Evolutionary conservation across 2,888 invertebrate genomes (phyloP), one percentile per base, ranked within the genome.

Genomic region (Odontothrips loti): DNA sequence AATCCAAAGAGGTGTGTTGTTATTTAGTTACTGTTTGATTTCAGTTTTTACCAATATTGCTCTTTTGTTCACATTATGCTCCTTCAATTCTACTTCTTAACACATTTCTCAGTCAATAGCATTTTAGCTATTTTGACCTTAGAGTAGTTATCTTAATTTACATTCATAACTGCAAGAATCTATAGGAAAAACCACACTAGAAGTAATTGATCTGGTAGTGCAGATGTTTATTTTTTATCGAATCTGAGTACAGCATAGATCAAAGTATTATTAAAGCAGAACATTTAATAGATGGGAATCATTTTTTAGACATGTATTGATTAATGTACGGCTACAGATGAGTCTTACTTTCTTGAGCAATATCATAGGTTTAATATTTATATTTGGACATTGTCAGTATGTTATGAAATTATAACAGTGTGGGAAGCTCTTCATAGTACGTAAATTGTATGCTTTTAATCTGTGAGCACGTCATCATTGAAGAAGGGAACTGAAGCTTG

Each of bases 151-250:
- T 75, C 68, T 75, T 75, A 75, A 78, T 78, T 43, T 78, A 78
- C 78, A 79, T 81, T 63, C 58, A 43, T 68, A 63, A 43, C 34
- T 47, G 47, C 63, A 48, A 51, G n/a, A 29, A 80, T 63, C 47
- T 63, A 20, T 78, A 81, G 81, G n/a, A 81, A 81, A 81, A 34
- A 81, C 63, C 81, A 81, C 68, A 78, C 47, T 81, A 48, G 48
- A 51, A 79, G n/a, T 81, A 81, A 78, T 81, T 47, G 48, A 81
- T 75, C 68, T 75, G 68, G 68, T 75, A 75, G 68, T 75, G 68
- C 68, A 75, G 68, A 75, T 75, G 68, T 75, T 75, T 75, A 75
- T 75, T 75, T 75, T 75, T 75, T 12, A 15, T 75, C 11, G 68
- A 75, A 75, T 75, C 68, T 75, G 68, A 75, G n/a, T 75, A 75